phyloP scores from a whole-genome alignment of 2,797 vertebrate genomes.

The Ctenochaetus hawaiiensis region DNA sequence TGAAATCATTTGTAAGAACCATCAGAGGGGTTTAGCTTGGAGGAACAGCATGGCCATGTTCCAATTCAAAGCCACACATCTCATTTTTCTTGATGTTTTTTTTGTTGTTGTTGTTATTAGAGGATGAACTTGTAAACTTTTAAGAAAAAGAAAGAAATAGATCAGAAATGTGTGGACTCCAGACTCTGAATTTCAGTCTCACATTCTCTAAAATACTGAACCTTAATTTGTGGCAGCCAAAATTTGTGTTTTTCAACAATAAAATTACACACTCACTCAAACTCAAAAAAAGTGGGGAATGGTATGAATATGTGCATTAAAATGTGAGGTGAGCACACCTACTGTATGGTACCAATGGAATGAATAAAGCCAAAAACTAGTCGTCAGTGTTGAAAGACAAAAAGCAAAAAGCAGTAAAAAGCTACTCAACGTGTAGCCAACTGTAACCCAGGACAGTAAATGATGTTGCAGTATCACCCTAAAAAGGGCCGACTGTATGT shows the following conservation, averaged over 20 bases:
- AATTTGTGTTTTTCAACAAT: constrained; percentile 14
- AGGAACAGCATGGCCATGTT: neutral
- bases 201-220: constrained; percentile 27
- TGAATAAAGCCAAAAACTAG: constrained; percentile 49
- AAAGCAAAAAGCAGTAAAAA: constrained; percentile 65
- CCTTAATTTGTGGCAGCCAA: constrained; percentile 5
- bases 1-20: constrained; percentile 24
- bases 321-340: constrained; percentile 29
- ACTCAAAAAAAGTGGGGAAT: constrained; percentile 22
- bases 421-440: constrained; percentile 67
- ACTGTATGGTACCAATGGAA: constrained; percentile 36
- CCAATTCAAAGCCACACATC: constrained; percentile 34
- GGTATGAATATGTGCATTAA: constrained; percentile 36
- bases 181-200: constrained; percentile 3
- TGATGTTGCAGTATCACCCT: constrained; percentile 75
- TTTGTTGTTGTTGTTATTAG: neutral
- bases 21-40: constrained; percentile 33
- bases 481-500: constrained; percentile 39
- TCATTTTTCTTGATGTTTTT: neutral
- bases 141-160: neutral
- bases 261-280: neutral
- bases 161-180: neutral
- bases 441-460: constrained; percentile 68
- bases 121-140: constrained; percentile 32
- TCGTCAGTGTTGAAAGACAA: constrained; percentile 52